Conservation (phyloP, 2,797 vertebrate species). For the Hyperoplus lanceolatus region DNA sequence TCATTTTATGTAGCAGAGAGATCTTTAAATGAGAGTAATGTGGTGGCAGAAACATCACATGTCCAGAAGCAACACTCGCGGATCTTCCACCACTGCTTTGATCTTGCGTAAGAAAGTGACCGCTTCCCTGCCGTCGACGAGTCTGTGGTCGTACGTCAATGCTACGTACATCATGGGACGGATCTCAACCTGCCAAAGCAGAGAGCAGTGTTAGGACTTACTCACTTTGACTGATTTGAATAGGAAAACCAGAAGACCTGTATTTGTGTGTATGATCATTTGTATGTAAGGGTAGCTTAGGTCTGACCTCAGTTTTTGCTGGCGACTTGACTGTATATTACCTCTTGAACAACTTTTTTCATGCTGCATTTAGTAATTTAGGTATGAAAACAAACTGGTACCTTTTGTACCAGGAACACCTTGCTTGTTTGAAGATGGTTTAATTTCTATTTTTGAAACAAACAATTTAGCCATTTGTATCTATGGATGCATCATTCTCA, state of each 20-base stretch:
- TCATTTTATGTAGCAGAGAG: constrained; percentile 27
- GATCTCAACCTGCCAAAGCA: constrained; percentile 88
- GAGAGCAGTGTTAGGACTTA: not conserved
- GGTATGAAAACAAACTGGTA: not conserved
- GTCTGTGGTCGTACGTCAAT: constrained; percentile 94
- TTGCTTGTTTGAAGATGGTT: not conserved
- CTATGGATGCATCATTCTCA: constrained; percentile 50
- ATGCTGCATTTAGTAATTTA: not conserved
- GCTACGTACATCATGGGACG: constrained; percentile 97
- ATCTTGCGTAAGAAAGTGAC: constrained; percentile 96
- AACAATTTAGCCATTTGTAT: not conserved
- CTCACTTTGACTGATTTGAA: not conserved
- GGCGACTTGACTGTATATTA: not conserved
- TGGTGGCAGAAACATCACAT: constrained; percentile 82
- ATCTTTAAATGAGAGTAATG: constrained; percentile 25
- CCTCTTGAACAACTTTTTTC: not conserved
- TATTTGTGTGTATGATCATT: not conserved
- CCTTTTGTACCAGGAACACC: not conserved
- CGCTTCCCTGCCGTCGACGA: constrained; percentile 95
- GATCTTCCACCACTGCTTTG: constrained; percentile 95
- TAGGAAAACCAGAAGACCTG: not conserved
- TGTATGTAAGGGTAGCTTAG: not conserved
- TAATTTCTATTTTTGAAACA: not conserved
- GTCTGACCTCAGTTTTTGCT: not conserved
- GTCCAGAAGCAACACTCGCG: constrained; percentile 92